Evolutionary conservation across 2,797 vertebrate genomes (phyloP), one percentile per base, ranked within the genome.

Genomic region (Lithobates sylvaticus): DNA sequence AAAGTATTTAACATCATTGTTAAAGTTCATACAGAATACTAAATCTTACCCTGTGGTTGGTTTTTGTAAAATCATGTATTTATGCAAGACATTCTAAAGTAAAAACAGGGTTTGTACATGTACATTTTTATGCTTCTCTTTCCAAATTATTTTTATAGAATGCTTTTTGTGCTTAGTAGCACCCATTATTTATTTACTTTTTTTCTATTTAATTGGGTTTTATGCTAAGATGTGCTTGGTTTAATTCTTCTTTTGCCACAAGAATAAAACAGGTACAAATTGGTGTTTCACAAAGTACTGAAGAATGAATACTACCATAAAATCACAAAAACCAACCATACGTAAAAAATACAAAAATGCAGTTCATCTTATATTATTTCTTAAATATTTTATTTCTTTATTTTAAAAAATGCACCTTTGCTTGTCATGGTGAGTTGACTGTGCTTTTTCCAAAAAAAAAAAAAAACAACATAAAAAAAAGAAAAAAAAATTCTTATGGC

Each of bases 401-500:
- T 81, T 81, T 73, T 29, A 64, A 64, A 69, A 90, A 85, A 85
- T 90, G 91, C 93, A 93, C 91, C 91, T 93, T 92, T 89, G 90
- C 90, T 94, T 93, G 90, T 83, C 82, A 89, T 89, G 86, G 89
- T 88, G 88, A 86, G 81, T 80, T 90, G 88, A 85, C 10, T 88
- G 13, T 73, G 90, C 89, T 76, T 90, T 90, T 88, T 84, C 70
- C 68, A 86, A 84, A 84, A 88, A 88, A 10, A 9, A 39, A 39
- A 39, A 7, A 39, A 39, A 39, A 70, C 85, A 85, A 84, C 87
- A 88, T 1, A 39, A 39, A 10, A 0, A 39, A 39, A 39, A 39
- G 6, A 39, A 39, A 10, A 39, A 39, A 87, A 89, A 89, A 86
- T 89, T 92, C 88, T 92, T 91, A 90, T 86, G 88, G 89, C 92